A percentile compares a stretch with the other conserved stretches of the same genome.
phyloP scores from a whole-genome alignment of 2,113 vertebrate genomes.

The Macrotus californicus region DNA sequence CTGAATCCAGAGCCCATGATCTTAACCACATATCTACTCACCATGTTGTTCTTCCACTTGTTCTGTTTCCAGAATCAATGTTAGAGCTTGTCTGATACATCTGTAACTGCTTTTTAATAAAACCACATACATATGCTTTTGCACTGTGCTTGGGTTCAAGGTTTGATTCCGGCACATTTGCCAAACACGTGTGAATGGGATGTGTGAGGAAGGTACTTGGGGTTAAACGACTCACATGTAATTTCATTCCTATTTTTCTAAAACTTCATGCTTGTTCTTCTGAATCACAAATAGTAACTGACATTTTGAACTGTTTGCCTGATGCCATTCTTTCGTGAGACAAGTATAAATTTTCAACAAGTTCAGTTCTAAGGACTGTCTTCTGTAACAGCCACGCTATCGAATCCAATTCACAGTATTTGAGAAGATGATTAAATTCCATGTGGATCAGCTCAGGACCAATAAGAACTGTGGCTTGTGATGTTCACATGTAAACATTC shows the following conservation, averaged over 20 bases:
- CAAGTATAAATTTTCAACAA: neutral
- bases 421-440: neutral
- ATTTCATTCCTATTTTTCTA: constrained; percentile 1
- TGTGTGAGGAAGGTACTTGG: constrained; percentile 41
- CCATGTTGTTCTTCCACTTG: neutral
- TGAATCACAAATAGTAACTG: neutral
- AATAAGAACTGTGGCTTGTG: neutral
- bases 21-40: neutral
- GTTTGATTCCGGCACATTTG: constrained; percentile 42
- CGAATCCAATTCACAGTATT: neutral
- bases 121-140: constrained; percentile 34
- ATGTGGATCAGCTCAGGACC: neutral
- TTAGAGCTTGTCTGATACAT: constrained; percentile 8
- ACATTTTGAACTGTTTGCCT: neutral
- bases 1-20: neutral
- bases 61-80: constrained; percentile 18
- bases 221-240: constrained; percentile 46
- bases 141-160: constrained; percentile 35
- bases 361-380: neutral
- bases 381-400: neutral
- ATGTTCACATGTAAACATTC: neutral
- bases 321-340: neutral
- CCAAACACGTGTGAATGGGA: constrained; percentile 51
- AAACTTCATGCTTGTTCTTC: neutral
- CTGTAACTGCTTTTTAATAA: constrained; percentile 22